Evolutionary conservation across 2,888 invertebrate genomes (phyloP).

Genomic region (Drosophila setosimentum): DNA sequence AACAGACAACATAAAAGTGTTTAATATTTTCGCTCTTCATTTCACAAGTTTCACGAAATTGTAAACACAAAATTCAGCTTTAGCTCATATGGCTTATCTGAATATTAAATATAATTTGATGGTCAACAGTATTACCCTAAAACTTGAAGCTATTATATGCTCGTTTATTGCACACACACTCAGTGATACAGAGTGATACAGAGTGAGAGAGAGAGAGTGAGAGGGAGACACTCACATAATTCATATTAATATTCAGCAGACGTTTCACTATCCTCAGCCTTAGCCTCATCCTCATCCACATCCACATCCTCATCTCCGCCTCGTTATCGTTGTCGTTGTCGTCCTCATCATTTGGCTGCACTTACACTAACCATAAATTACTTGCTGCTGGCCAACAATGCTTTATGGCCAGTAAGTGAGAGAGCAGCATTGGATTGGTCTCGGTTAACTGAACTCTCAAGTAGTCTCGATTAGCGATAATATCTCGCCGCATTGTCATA

Average conservation of each 20-base stretch:
- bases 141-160: constrained; percentile 46
- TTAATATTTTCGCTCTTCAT: not conserved
- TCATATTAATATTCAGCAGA: constrained; percentile 58
- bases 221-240: constrained; percentile 14
- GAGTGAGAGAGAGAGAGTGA: not conserved
- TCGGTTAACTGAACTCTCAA: constrained; percentile 77
- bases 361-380: constrained; percentile 73
- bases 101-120: constrained; percentile 51
- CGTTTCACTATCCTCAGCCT: constrained; percentile 17
- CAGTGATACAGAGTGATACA: not conserved
- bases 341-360: constrained; percentile 56
- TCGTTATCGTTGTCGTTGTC: constrained; percentile 18
- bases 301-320: not conserved
- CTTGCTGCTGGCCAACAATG: constrained; percentile 39
- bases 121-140: constrained; percentile 50
- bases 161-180: constrained; percentile 29
- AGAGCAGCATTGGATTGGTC: constrained; percentile 42
- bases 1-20: not conserved
- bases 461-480: constrained; percentile 77
- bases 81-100: constrained; percentile 29
- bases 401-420: constrained; percentile 20
- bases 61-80: constrained; percentile 1
- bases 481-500: constrained; percentile 79
- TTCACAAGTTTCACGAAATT: not conserved
- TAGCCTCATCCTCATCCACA: not conserved